Evolutionary conservation across 2,888 invertebrate species (phyloP), one percentile per base, ranked within the genome.

Genomic region (Pycnomerus fuliginosus): DNA sequence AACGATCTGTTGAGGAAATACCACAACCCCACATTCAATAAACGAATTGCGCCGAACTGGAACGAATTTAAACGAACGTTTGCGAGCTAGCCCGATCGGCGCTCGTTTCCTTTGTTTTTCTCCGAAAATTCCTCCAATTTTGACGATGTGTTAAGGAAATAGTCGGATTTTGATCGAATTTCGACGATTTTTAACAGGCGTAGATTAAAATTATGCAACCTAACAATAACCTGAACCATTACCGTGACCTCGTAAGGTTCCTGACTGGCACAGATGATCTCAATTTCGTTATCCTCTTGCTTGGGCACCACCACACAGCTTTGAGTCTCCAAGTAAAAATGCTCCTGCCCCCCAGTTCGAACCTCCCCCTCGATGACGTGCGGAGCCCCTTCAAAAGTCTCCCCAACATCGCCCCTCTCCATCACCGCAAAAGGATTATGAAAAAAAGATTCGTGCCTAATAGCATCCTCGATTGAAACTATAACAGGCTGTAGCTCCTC

Each of bases 251-350:
- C 20, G 8, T 35, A 11, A 28, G 36, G 32, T 17, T 39, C 32
- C 23, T 44, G 44, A 1, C 37, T 44, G 2, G 44, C 37, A 2
- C 83, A 82, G 62, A 86, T 85, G 33, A 96, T 71, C 67, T 94
- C 93, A 44, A 97, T 70, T 71, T 96, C 96, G 50, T 88, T 83
- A 44, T 85, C 85, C 67, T 90, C 90, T 57, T 79, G 81, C 55
- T 82, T 83, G 0, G 90, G 90, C 27, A 87, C 73, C 0, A 80
- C 89, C 44, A 87, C 72, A 1, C 82, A 73, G 1, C 81, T 82
- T 48, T 90, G 83, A 0, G 96, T 92, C 73, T 98, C 98, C 58
- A 98, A 74, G 71, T 97, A 98, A 71, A 98, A 96, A 69, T 98
- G 98, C 67, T 97, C 97, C 71, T 98, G 96, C 0, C 91, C 93